phyloP scores from a whole-genome alignment of 2,113 vertebrate genomes.

The Anoplopoma fimbria region DNA sequence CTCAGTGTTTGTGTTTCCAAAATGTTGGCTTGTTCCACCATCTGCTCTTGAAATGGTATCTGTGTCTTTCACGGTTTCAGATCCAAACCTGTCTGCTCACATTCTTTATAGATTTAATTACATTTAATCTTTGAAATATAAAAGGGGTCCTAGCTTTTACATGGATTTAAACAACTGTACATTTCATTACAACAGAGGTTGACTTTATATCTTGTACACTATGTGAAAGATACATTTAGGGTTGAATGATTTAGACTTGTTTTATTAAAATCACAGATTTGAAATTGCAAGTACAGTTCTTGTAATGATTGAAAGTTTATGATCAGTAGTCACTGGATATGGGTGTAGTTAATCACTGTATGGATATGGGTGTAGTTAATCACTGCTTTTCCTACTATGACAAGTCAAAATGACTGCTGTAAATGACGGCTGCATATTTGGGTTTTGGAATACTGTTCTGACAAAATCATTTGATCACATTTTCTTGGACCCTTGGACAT shows the following conservation, averaged over 20 bases:
- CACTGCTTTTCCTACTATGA: no score
- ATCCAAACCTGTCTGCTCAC: background rate
- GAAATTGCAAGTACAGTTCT: background rate
- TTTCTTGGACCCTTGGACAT: background rate
- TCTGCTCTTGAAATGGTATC: background rate
- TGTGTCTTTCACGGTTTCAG: background rate
- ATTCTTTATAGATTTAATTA: background rate
- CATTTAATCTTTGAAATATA: background rate
- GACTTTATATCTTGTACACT: background rate
- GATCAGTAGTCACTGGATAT: background rate
- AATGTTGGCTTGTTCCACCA: background rate
- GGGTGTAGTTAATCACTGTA: no score
- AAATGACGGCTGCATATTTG: background rate
- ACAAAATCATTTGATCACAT: background rate
- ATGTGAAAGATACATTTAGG: background rate
- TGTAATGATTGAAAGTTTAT: background rate
- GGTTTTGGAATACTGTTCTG: background rate
- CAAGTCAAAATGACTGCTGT: background rate
- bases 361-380: background rate
- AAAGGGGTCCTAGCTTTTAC: background rate
- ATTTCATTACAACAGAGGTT: background rate
- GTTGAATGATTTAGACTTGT: background rate
- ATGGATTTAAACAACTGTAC: background rate
- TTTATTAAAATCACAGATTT: background rate
- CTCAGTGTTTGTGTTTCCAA: slow-evolving; percentile 5